These are phyloP conservation scores for Eilema caniola DNA, from an alignment of 2,888 invertebrate genomes.

Conservation along the genomic window DNA sequence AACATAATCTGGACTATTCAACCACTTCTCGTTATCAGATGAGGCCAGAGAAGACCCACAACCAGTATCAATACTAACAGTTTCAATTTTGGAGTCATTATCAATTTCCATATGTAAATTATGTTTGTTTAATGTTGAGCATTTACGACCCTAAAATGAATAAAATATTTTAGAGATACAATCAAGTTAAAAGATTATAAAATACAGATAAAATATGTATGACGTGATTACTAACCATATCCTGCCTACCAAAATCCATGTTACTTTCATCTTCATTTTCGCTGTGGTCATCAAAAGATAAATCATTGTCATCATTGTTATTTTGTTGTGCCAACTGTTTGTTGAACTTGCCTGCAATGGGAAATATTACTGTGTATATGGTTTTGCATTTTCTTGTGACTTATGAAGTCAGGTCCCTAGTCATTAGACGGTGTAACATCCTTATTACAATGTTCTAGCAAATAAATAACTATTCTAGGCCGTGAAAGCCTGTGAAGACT, in stretches of 20 bases:
- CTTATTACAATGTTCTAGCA: too few species aligned
- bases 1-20: slow-evolving; percentile 71
- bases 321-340: slow-evolving; percentile 56
- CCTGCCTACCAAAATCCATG: slow-evolving; percentile 13
- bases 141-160: slow-evolving; percentile 27
- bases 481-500: too few species aligned
- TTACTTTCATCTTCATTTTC: slow-evolving; percentile 45
- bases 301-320: slow-evolving; percentile 46
- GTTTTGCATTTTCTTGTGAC: too few species aligned
- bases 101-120: slow-evolving; percentile 28
- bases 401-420: too few species aligned
- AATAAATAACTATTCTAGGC: too few species aligned
- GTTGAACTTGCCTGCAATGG: slow-evolving; percentile 60
- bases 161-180: background rate
- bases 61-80: slow-evolving; percentile 75
- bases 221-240: slow-evolving; percentile 31
- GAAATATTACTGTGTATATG: slow-evolving; percentile 10
- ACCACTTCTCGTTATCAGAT: slow-evolving; percentile 73
- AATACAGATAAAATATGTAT: background rate
- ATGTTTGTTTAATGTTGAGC: slow-evolving; percentile 13
- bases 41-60: slow-evolving; percentile 75
- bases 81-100: slow-evolving; percentile 52
- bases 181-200: background rate
- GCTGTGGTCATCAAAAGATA: slow-evolving; percentile 40
- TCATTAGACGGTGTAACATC: too few species aligned